Conservation (phyloP, 2,888 invertebrate genomes). For the Vesta saturnalis region DNA sequence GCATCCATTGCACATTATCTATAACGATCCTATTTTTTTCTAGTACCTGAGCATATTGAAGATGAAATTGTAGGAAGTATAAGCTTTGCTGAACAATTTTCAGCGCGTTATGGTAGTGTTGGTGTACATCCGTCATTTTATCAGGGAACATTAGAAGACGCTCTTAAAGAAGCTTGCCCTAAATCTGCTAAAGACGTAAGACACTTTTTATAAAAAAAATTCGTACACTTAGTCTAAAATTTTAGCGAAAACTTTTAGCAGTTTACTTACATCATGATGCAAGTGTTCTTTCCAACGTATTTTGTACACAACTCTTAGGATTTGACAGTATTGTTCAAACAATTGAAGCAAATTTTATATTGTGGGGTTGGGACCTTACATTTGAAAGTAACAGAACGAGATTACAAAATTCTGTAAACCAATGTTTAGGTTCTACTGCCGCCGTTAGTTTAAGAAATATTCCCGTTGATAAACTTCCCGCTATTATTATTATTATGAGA, state of each 20-base stretch:
- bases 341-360: conserved; percentile 87
- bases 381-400: conserved; percentile 85
- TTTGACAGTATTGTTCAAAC: conserved; percentile 91
- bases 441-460: conserved; percentile 86
- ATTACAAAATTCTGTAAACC: conserved; percentile 78
- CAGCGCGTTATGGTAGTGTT: conserved; percentile 86
- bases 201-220: conserved; percentile 35
- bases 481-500: conserved; percentile 88
- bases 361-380: conserved; percentile 98
- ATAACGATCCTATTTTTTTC: conserved; percentile 34
- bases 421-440: conserved; percentile 83
- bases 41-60: conserved; percentile 87
- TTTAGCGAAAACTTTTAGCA: conserved; percentile 90
- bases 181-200: conserved; percentile 90
- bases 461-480: conserved; percentile 87
- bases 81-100: conserved; percentile 88
- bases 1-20: conserved; percentile 32
- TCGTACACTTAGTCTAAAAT: not conserved
- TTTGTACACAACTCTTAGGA: conserved; percentile 94
- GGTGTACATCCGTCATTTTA: conserved; percentile 90
- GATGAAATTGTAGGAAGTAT: conserved; percentile 88
- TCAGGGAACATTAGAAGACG: conserved; percentile 90
- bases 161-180: conserved; percentile 88
- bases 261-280: conserved; percentile 97
- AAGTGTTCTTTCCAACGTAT: conserved; percentile 95